Conservation (phyloP, 2,113 vertebrate genomes). For the Brachypteracias leptosomus region DNA sequence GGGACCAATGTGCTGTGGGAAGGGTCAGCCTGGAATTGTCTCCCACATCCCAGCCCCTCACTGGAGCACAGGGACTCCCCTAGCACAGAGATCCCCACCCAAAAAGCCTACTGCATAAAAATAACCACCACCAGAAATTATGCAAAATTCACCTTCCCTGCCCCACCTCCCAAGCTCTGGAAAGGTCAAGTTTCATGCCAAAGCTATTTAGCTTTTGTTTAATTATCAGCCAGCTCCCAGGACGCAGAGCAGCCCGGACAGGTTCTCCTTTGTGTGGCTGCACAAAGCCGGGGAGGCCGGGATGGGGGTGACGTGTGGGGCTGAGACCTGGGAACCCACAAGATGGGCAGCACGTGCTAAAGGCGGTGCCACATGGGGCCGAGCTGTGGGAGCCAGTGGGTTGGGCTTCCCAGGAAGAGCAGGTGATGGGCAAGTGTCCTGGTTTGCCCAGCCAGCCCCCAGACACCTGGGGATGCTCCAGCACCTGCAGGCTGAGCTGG, state of each 20-base stretch:
- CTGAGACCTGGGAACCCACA: background rate
- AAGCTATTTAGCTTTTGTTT: conserved; percentile 58
- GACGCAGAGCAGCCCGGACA: background rate
- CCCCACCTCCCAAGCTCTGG: background rate
- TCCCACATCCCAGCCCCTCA: background rate
- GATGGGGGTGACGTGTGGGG: background rate
- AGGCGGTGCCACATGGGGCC: background rate
- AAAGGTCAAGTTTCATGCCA: conserved; percentile 58
- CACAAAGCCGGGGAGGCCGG: conserved; percentile 4
- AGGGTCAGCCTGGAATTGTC: background rate
- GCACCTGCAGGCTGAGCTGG: background rate
- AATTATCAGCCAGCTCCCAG: conserved; percentile 52
- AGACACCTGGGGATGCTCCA: background rate
- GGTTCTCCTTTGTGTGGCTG: conserved; percentile 30
- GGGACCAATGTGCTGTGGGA: fast-evolving
- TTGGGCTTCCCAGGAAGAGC: background rate
- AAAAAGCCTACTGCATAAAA: background rate
- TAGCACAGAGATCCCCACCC: fast-evolving
- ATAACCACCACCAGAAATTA: background rate
- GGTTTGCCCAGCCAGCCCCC: fast-evolving
- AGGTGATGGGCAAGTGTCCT: fast-evolving
- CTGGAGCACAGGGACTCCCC: fast-evolving
- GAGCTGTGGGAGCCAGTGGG: fast-evolving
- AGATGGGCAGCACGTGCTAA: background rate
- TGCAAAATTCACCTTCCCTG: background rate